Evolutionary conservation across 2,888 invertebrate genomes (phyloP).

Genomic region (Lithosia quadra): DNA sequence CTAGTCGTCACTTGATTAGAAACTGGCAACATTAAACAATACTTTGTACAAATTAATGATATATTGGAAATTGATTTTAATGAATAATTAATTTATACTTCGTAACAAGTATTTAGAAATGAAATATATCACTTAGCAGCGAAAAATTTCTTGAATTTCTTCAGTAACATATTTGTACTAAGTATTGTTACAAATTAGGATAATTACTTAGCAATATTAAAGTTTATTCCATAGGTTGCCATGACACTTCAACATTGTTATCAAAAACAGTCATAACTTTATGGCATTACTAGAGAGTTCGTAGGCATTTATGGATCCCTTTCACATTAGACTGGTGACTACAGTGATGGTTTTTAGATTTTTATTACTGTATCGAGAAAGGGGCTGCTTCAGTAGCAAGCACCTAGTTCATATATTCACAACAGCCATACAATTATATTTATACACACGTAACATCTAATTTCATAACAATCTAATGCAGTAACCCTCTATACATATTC

Average conservation of each 20-base stretch:
- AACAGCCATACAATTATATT: constrained; percentile 68
- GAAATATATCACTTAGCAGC: constrained; percentile 56
- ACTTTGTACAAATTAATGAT: constrained; percentile 65
- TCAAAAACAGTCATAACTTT: constrained; percentile 11
- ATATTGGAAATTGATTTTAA: constrained; percentile 25
- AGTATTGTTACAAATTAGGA: constrained; percentile 54
- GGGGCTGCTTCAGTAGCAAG: constrained; percentile 51
- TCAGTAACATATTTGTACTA: constrained; percentile 58
- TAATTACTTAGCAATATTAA: constrained; percentile 52
- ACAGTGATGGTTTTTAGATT: neutral
- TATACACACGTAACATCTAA: constrained; percentile 75
- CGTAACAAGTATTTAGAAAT: constrained; percentile 58
- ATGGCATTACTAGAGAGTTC: constrained; percentile 24
- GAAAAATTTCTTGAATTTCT: constrained; percentile 44
- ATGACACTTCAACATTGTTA: neutral
- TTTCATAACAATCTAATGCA: constrained; percentile 75
- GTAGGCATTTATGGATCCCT: constrained; percentile 24
- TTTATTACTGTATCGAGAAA: constrained; percentile 15
- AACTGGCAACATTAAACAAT: constrained; percentile 58
- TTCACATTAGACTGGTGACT: constrained; percentile 5
- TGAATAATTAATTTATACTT: constrained; percentile 63
- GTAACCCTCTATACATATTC: constrained; percentile 68
- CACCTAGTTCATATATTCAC: constrained; percentile 71
- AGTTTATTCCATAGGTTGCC: constrained; percentile 15
- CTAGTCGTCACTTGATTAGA: neutral